Percentiles rank a stretch among this genome's conserved stretches.
Evolutionary conservation across 2,888 invertebrate genomes (phyloP).

Genomic region (Zaprionus lineosus): DNA sequence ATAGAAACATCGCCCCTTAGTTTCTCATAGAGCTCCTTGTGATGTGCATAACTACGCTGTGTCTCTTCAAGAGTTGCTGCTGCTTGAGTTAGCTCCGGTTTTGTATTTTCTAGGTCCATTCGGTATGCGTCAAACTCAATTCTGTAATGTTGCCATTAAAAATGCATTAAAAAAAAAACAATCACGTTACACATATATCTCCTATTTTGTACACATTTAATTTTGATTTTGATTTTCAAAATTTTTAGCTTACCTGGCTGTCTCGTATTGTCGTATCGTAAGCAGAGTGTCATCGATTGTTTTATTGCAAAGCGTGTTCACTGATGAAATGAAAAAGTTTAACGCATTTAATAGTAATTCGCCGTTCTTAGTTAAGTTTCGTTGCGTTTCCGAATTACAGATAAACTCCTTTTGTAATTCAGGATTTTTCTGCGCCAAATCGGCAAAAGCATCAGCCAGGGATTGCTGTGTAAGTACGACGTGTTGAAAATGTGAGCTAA

Average conservation of each 20-base stretch:
- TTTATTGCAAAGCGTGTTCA: slow-evolving; percentile 97
- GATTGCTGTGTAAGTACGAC: slow-evolving; percentile 94
- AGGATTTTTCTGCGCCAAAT: slow-evolving; percentile 97
- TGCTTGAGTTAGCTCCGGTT: slow-evolving; percentile 84
- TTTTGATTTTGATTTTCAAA: not conserved
- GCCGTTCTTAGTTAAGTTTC: slow-evolving; percentile 95
- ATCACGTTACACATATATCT: too few species aligned
- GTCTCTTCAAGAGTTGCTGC: slow-evolving; percentile 91
- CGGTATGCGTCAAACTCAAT: slow-evolving; percentile 99
- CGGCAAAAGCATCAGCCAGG: slow-evolving; percentile 96
- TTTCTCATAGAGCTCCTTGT: slow-evolving; percentile 95
- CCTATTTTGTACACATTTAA: not conserved
- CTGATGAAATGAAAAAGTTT: slow-evolving; percentile 97
- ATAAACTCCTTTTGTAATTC: slow-evolving; percentile 97
- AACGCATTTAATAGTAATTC: slow-evolving; percentile 95
- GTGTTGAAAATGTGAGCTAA: slow-evolving; percentile 94
- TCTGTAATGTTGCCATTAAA: slow-evolving; percentile 84
- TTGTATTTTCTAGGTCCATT: slow-evolving; percentile 93
- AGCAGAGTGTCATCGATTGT: slow-evolving; percentile 97
- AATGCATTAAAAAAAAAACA: too few species aligned
- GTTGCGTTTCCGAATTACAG: slow-evolving; percentile 97
- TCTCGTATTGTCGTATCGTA: slow-evolving; percentile 86
- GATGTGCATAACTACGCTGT: slow-evolving; percentile 91
- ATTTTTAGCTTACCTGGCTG: slow-evolving; percentile 83
- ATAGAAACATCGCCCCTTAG: slow-evolving; percentile 96